Percentiles rank a stretch among this genome's conserved stretches.
phyloP scores from a whole-genome alignment of 2,888 invertebrate genomes.

The Scaptomyza polygonia region DNA sequence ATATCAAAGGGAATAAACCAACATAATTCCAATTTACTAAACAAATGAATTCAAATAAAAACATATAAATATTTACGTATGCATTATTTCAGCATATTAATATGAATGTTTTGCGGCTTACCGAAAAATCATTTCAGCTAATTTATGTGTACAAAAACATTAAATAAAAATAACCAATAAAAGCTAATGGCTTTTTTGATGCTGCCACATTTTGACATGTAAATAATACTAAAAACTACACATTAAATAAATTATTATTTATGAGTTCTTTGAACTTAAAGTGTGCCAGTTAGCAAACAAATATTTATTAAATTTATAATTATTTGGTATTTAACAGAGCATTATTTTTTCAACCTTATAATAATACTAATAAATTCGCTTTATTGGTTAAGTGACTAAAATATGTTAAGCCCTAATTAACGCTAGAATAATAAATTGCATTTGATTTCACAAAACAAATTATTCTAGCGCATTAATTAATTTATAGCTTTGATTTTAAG shows the following conservation, averaged over 20 bases:
- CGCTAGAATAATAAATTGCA: background rate
- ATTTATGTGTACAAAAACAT: constrained; percentile 50
- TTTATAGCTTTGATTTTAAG: background rate
- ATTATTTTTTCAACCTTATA: background rate
- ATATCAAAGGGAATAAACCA: constrained; percentile 47
- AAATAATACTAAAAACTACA: constrained; percentile 3
- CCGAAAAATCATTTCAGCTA: constrained; percentile 67
- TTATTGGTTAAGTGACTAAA: no score
- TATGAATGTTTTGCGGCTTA: constrained; percentile 63
- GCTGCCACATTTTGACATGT: constrained; percentile 27
- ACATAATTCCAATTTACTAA: background rate
- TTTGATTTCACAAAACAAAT: background rate
- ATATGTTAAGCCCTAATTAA: background rate
- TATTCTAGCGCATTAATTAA: background rate
- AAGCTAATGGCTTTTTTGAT: constrained; percentile 48
- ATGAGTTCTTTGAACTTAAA: background rate
- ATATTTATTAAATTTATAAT: background rate
- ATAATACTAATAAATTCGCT: background rate
- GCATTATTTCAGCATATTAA: constrained; percentile 48
- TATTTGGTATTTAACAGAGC: background rate
- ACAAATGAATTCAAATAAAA: background rate
- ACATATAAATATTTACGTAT: constrained; percentile 19
- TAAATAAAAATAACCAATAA: constrained; percentile 24
- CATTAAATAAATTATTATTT: background rate
- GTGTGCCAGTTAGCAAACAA: background rate